Evolutionary conservation across 2,888 invertebrate species (phyloP), one percentile per base, ranked within the genome.

Genomic region (Bombylius discolor): DNA sequence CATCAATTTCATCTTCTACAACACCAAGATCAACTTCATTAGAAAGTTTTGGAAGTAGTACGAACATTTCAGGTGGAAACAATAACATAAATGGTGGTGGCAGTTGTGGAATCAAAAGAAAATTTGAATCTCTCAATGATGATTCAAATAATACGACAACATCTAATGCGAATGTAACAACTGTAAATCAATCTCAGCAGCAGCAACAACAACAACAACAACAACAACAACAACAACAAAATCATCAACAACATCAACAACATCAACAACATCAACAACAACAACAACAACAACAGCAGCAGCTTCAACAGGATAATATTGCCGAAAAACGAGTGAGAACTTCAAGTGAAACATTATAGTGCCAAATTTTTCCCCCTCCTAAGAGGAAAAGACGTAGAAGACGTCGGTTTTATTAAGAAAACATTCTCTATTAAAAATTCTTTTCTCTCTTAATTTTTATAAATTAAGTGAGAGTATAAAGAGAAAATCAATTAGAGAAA

Each of bases 151-250:
- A 23, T 23, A 23, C n/a, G n/a, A n/a, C 23, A 23, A 23, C 23
- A 23, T 60, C 60, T 45, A 46, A 49, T 23, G 32, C 51, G 7
- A 58, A 56, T 23, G 42, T 48, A 31, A 39, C 33, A 31, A 48
- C 6, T 48, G 23, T 7, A 23, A 23, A 47, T 23, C 47, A 45
- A 13, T 31, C 65, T 68, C 2, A 65, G 65, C 50, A 66, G 63
- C 50, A 68, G 67, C 50, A 68, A 69, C 59, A 70, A 67, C 39
- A 68, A 68, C 51, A 68, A 68, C 46, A 70, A 70, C 49, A 70
- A 68, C 54, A 69, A 69, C 34, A 39, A 6, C 39, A 42, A 11
- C 39, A 42, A 11, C 39, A 42, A 42, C 39, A 42, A 42, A n/a
- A n/a, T n/a, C n/a, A n/a, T n/a, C 39, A 42, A 3, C 39, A 42